A percentile compares a stretch with the other conserved stretches of the same genome.
These are phyloP conservation scores for Bathynomus jamesi DNA, from an alignment of 1,140 invertebrate genomes.

Conservation along the genomic window DNA sequence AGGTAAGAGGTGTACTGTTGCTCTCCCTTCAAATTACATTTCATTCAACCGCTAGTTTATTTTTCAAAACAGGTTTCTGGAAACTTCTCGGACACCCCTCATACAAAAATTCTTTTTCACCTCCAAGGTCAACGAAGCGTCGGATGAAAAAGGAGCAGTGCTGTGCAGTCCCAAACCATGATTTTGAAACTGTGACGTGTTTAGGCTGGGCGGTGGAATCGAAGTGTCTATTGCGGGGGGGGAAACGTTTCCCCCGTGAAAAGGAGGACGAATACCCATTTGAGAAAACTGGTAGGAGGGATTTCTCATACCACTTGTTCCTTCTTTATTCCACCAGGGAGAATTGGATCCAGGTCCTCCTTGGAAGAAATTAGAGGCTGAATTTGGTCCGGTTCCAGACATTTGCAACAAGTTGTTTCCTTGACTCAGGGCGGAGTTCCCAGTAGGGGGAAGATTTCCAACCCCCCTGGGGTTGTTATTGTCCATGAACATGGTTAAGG, in stretches of 20 bases:
- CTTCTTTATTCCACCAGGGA: background rate
- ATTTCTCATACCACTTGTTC: background rate
- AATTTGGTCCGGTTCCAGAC: background rate
- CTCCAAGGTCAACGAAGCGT: too few species aligned
- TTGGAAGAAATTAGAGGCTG: background rate
- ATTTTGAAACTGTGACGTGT: too few species aligned
- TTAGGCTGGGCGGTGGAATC: too few species aligned
- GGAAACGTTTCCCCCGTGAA: background rate
- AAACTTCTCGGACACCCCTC: too few species aligned
- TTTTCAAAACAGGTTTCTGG: too few species aligned
- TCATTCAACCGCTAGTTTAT: too few species aligned
- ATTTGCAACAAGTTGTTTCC: background rate
- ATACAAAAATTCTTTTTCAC: too few species aligned
- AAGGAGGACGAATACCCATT: background rate
- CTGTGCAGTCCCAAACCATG: too few species aligned
- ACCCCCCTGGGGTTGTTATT: background rate
- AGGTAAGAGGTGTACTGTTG: too few species aligned
- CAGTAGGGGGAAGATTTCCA: background rate
- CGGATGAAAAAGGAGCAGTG: too few species aligned
- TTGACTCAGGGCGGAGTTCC: background rate
- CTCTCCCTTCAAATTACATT: too few species aligned
- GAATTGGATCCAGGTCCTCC: background rate
- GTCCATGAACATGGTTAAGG: background rate
- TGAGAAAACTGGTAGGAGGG: background rate
- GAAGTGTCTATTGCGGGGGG: too few species aligned